These are phyloP conservation scores for Scomber japonicus DNA, from an alignment of 2,113 vertebrate species.

Conservation along the genomic window DNA sequence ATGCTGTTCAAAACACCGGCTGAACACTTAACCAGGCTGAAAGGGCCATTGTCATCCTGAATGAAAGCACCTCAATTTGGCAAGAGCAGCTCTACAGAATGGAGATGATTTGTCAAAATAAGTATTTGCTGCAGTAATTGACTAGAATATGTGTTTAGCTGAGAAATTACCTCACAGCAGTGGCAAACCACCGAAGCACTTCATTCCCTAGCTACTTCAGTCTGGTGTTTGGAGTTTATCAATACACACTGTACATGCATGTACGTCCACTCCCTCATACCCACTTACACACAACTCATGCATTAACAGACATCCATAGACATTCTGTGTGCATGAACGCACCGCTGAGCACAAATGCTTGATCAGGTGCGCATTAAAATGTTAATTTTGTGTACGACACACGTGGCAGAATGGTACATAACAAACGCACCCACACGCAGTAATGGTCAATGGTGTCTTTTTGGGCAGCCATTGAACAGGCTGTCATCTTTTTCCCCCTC, in stretches of 20 bases:
- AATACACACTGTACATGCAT: constrained; percentile 19
- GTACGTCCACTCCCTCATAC: constrained; percentile 3
- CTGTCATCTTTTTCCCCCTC: constrained; percentile 63
- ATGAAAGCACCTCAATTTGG: constrained; percentile 52
- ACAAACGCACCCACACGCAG: constrained; percentile 19
- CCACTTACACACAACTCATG: constrained; percentile 2
- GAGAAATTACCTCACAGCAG: constrained; percentile 20
- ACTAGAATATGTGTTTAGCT: constrained; percentile 33
- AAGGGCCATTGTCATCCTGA: constrained; percentile 44
- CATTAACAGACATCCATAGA: constrained; percentile 25
- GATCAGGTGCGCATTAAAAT: constrained; percentile 29
- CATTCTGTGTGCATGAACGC: constrained; percentile 31
- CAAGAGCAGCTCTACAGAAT: constrained; percentile 23
- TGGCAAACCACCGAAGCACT: constrained; percentile 4
- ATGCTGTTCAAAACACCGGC: constrained; percentile 37
- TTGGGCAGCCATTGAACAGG: constrained; percentile 52
- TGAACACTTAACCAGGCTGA: constrained; percentile 42
- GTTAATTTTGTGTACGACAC: constrained; percentile 20
- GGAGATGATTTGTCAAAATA: constrained; percentile 34
- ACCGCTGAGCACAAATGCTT: constrained; percentile 10
- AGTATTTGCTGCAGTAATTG: constrained; percentile 43
- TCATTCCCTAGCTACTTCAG: constrained; percentile 2
- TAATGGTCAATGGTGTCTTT: constrained; percentile 62
- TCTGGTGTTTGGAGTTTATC: constrained; percentile 15
- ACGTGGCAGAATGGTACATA: constrained; percentile 29